Conservation (phyloP, 2,797 vertebrate genomes). For the Cygnus olor region DNA sequence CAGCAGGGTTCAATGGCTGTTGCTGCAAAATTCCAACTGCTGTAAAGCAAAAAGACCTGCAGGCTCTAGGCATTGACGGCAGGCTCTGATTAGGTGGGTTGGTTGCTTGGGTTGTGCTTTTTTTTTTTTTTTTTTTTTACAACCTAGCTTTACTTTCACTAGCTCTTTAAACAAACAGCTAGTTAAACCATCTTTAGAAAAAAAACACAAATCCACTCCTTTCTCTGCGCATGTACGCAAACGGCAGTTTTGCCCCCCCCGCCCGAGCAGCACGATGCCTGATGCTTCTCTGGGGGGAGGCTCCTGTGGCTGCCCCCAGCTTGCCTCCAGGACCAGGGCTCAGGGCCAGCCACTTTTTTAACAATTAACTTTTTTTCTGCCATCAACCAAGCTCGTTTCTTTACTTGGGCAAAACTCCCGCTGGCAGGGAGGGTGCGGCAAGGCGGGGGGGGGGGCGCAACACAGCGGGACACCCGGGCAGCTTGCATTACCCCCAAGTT, state of each 20-base stretch:
- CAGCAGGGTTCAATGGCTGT: not conserved
- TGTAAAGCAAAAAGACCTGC: slow-evolving; percentile 35
- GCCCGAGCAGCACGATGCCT: too few species aligned
- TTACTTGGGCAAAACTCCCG: not conserved
- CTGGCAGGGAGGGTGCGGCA: not conserved
- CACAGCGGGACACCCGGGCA: too few species aligned
- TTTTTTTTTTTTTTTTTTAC: not conserved
- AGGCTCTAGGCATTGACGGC: not conserved
- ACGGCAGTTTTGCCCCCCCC: too few species aligned
- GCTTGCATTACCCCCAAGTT: too few species aligned
- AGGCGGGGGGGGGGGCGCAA: not conserved
- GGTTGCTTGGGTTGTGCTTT: not conserved
- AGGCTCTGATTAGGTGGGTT: slow-evolving; percentile 17
- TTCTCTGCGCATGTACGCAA: not conserved
- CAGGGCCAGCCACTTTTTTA: not conserved
- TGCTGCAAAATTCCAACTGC: slow-evolving; percentile 33
- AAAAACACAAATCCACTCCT: too few species aligned
- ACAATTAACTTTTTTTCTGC: not conserved
- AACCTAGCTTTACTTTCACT: too few species aligned
- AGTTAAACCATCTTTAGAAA: too few species aligned
- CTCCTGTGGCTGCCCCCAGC: too few species aligned
- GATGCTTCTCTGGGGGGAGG: too few species aligned
- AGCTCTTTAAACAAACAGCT: too few species aligned
- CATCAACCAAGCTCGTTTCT: not conserved
- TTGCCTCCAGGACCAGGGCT: not conserved